phyloP scores from a whole-genome alignment of 1,140 invertebrate genomes.

The Coboldia fuscipes region DNA sequence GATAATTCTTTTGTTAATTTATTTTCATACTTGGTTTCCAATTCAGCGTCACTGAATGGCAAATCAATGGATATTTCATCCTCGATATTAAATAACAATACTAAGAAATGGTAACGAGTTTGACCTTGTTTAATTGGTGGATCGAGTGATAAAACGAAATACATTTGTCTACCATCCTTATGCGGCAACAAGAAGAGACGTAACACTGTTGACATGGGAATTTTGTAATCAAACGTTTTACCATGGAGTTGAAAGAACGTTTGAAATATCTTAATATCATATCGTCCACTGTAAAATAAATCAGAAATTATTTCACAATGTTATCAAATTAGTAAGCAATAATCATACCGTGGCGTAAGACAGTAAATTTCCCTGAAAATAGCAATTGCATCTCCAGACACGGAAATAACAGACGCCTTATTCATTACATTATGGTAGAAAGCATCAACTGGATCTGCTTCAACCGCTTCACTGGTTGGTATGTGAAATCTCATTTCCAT shows the following conservation, averaged over 20 bases:
- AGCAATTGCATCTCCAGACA: conserved; percentile 92
- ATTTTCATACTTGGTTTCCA: conserved; percentile 86
- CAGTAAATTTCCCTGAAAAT: conserved; percentile 95
- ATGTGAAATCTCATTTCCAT: conserved; percentile 98
- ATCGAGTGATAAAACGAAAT: conserved; percentile 96
- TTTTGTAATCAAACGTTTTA: conserved; percentile 99
- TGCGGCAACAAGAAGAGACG: conserved; percentile 90
- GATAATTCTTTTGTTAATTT: conserved; percentile 79
- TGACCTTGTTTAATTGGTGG: conserved; percentile 99
- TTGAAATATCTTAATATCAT: conserved; percentile 97
- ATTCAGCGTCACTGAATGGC: conserved; percentile 76
- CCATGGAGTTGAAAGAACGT: conserved; percentile 97
- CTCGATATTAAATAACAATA: conserved; percentile 84
- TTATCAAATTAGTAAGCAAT: conserved; percentile 4
- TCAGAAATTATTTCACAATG: conserved; percentile 5
- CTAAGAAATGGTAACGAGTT: conserved; percentile 88
- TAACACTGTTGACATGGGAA: conserved; percentile 88
- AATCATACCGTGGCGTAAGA: conserved; percentile 75
- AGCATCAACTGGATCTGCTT: conserved; percentile 78
- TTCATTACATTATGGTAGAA: conserved; percentile 92
- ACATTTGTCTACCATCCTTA: conserved; percentile 94
- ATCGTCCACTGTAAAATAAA: conserved; percentile 69
- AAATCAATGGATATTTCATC: conserved; percentile 88
- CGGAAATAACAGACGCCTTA: conserved; percentile 93
- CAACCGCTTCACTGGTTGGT: conserved; percentile 63